Evolutionary conservation across 2,113 vertebrate genomes (phyloP), one percentile per base, ranked within the genome.

Genomic region (Lagopus muta): DNA sequence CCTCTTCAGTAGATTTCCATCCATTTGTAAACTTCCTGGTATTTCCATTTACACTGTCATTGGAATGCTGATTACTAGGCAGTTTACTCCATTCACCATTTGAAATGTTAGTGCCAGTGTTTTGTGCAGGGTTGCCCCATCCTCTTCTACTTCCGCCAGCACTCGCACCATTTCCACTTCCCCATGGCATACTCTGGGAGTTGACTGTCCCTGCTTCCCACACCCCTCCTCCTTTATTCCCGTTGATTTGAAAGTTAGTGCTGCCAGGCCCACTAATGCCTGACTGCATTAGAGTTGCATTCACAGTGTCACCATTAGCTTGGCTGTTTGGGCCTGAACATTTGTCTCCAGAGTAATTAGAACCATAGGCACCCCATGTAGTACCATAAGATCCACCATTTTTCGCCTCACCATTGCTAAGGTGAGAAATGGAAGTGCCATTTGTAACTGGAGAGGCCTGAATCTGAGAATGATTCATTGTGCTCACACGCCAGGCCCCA

Each of bases 291-390:
- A 98, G 98, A 98, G 99, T 98, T 98, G 98, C 97, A 97, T 99
- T 99, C 99, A 99, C 99, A 99, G 99, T 99, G 99, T 99, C 99
- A 97, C 97, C 97, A 97, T 97, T 98, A 97, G 98, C 98, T 97
- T 98, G 98, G 98, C 98, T 98, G 94, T 97, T 98, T 47, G 98
- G 97, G 98, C 98, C 97, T 45, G 97, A 96, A 97, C 98, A 98
- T 97, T 98, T 98, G 95, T 99, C 99, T 97, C 98, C 98, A 97
- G 99, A 98, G 97, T 98, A 99, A 97, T 96, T 97, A 96, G 99
- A 98, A 97, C 98, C 97, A 89, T 98, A 98, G 95, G 97, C 95
- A 94, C 98, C 98, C 99, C 99, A 99, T 73, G 98, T 97, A 97
- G 98, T 98, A 98, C 98, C 98, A 3, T 98, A 99, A 95, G 98